A percentile compares a stretch with the other conserved stretches of the same genome.
phyloP scores from a whole-genome alignment of 2,113 vertebrate species.

The Ranitomeya imitator region DNA sequence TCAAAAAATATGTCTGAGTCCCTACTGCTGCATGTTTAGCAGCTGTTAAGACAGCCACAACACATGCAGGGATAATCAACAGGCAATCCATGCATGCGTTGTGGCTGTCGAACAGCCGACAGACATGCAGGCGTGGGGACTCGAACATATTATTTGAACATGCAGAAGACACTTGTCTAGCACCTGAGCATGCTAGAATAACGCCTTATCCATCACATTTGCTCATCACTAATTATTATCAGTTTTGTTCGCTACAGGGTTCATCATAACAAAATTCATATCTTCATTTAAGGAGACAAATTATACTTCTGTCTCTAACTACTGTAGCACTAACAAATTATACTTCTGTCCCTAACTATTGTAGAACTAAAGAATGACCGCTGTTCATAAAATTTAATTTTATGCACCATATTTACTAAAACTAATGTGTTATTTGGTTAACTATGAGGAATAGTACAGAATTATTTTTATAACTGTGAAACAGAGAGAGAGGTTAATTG shows the following conservation, averaged over 20 bases:
- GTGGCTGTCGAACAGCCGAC: no score
- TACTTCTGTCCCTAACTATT: not conserved
- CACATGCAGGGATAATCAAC: no score
- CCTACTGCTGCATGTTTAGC: no score
- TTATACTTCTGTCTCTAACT: not conserved
- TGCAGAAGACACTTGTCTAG: no score
- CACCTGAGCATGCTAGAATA: no score
- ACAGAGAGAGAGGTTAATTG: conserved; percentile 67
- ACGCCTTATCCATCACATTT: no score
- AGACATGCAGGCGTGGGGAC: no score
- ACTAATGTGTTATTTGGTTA: conserved; percentile 65
- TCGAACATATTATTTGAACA: no score
- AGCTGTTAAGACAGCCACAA: no score
- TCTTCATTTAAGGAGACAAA: not conserved
- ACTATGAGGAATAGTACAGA: conserved; percentile 55
- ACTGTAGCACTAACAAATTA: not conserved
- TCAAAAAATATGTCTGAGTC: no score
- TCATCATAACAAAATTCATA: not conserved
- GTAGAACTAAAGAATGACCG: not conserved
- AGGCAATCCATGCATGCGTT: no score
- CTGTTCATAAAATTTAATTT: conserved; percentile 7
- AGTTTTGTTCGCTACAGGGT: not conserved
- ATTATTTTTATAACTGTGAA: conserved; percentile 59
- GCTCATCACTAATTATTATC: no score
- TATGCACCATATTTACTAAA: conserved; percentile 62